Evolutionary conservation across 2,113 vertebrate genomes (phyloP).

Genomic region (Ondatra zibethicus): DNA sequence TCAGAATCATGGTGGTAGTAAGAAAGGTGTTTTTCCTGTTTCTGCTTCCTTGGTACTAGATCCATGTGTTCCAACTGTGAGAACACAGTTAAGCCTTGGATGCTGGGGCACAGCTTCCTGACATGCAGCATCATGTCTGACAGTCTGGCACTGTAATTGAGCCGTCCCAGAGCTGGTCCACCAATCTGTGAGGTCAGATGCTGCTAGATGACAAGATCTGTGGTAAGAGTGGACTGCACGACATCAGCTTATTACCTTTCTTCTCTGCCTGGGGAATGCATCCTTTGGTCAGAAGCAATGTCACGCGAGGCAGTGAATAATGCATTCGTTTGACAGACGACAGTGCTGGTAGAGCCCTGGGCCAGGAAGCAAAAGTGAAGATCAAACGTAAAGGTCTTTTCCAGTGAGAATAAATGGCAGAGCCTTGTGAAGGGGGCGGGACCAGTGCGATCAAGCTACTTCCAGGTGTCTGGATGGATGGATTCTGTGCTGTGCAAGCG

Average conservation of each 20-base stretch:
- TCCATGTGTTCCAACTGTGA: background rate
- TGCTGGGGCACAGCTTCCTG: background rate
- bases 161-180: background rate
- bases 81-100: background rate
- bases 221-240: background rate
- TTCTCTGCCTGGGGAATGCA: slow-evolving; percentile 31
- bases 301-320: slow-evolving; percentile 66
- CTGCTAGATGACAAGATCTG: background rate
- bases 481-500: too few relatives aligned
- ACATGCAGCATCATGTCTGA: background rate
- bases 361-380: slow-evolving; percentile 57
- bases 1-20: background rate
- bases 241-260: slow-evolving; percentile 33
- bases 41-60: background rate
- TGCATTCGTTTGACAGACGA: slow-evolving; percentile 64
- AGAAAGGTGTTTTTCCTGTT: background rate
- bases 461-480: background rate
- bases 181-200: slow-evolving; percentile 33
- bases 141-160: background rate
- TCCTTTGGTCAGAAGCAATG: slow-evolving; percentile 68
- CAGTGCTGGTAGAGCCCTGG: slow-evolving; percentile 6
- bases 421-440: background rate
- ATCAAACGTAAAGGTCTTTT: slow-evolving; percentile 19
- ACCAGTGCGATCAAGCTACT: background rate
- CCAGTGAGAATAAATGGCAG: slow-evolving; percentile 1